Evolutionary conservation across 2,888 invertebrate genomes (phyloP).

Genomic region (Agonopterix alstromeriana): DNA sequence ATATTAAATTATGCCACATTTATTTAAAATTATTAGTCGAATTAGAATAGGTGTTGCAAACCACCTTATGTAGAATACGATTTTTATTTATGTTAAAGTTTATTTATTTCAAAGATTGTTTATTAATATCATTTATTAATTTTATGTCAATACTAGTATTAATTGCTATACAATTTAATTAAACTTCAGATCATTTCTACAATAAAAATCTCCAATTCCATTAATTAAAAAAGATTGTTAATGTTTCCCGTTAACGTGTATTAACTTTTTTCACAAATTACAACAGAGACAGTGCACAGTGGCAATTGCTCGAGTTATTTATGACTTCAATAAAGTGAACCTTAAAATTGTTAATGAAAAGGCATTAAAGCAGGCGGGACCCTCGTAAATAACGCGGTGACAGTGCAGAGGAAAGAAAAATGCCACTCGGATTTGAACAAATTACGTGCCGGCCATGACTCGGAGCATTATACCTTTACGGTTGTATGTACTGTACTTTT

Average conservation of each 20-base stretch:
- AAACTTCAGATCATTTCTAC: too few relatives aligned
- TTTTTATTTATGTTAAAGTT: too few relatives aligned
- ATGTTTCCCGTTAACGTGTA: slow-evolving; percentile 5
- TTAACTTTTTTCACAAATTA: slow-evolving; percentile 45
- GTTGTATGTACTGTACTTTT: slow-evolving; percentile 4
- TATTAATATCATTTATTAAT: too few relatives aligned
- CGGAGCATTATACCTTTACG: too few relatives aligned
- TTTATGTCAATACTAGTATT: too few relatives aligned
- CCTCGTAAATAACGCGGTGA: slow-evolving; percentile 72
- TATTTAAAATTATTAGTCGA: too few relatives aligned
- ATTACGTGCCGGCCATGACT: slow-evolving; percentile 28
- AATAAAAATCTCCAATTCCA: too few relatives aligned
- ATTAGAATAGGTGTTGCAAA: too few relatives aligned
- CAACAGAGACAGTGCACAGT: slow-evolving; percentile 44
- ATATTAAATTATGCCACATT: too few relatives aligned
- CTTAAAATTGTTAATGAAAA: slow-evolving; percentile 78
- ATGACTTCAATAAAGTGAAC: slow-evolving; percentile 74
- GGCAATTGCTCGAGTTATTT: slow-evolving; percentile 65
- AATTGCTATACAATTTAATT: too few relatives aligned
- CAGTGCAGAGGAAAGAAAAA: slow-evolving; percentile 65
- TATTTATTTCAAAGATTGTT: too few relatives aligned
- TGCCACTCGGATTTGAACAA: slow-evolving; percentile 61
- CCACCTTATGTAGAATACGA: too few relatives aligned
- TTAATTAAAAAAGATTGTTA: slow-evolving; percentile 5
- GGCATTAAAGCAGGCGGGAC: slow-evolving; percentile 68